Evolutionary conservation across 1,140 invertebrate genomes (phyloP), one percentile per base, ranked within the genome.

Genomic region (Gryon sp.): DNA sequence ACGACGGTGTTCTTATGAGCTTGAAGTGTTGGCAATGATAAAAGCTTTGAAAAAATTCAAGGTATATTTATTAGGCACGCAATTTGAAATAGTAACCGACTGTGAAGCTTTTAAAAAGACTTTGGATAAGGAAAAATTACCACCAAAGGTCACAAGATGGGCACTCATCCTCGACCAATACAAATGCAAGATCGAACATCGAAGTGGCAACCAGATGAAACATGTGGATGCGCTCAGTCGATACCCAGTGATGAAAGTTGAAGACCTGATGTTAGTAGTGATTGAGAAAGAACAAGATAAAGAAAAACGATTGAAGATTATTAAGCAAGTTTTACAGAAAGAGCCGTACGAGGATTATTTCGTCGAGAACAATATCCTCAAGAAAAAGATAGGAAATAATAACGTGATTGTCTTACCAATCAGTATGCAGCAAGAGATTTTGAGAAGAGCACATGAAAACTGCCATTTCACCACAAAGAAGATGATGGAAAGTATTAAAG

Each of bases 401-500:
- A 53, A 48, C 26, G 11, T 68, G 15, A 7, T 80, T 50, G 45
- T 73, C 16, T 14, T 85, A 62, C 81, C 83, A 5, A 74, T 59
- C n/a, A 19, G 2, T 8, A 78, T 85, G 76, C 78, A 84, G 14
- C 57, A 28, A 0, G 78, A 84, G 14, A 78, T 84, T 1, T 80
- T 85, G 34, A 20, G 77, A 50, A 40, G 76, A 30, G 45, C 73
- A 9, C 86, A 88, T 41, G 79, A 80, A 18, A 80, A 77, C 36
- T 84, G 84, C 11, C 83, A 88, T 81, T 87, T 88, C 77, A 75
- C 68, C 1, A 55, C 79, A 3, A 79, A 36, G 22, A 89, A 87
- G 75, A 88, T 82, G 4, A 74, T 82, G 55, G 85, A 86, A 26
- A 11, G 81, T 18, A 80, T 90, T 4, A 65, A 52, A 18, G 66